Conservation (phyloP, 2,797 vertebrate species). For the Sebastes steindachneri region DNA sequence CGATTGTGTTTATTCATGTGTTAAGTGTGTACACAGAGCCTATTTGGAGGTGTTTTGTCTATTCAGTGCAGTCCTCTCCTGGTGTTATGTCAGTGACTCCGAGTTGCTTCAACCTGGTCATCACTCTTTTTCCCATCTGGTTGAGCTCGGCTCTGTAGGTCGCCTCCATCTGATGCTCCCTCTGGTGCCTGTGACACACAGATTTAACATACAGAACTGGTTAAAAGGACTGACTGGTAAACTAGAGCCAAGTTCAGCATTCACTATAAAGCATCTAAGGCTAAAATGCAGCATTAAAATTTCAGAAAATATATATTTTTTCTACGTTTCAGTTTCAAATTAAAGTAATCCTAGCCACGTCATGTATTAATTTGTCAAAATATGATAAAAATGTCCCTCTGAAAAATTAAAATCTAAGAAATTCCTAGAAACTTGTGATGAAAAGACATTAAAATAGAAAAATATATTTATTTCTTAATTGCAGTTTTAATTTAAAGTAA, state of each 20-base stretch:
- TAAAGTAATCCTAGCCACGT: background rate
- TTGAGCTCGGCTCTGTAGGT: conserved; percentile 29
- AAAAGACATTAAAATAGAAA: background rate
- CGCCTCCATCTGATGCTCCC: conserved; percentile 30
- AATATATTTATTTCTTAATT: background rate
- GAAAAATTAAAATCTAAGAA: background rate
- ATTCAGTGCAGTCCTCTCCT: conserved; percentile 7
- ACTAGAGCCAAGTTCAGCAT: background rate
- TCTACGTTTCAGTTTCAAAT: background rate
- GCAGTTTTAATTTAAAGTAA: background rate
- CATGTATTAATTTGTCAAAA: background rate
- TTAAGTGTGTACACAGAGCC: background rate
- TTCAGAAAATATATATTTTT: background rate
- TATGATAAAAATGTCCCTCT: background rate
- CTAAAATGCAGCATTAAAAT: background rate
- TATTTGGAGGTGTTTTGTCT: background rate
- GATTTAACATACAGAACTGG: background rate
- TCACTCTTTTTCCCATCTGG: conserved; percentile 52
- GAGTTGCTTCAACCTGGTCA: conserved; percentile 38
- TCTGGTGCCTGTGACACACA: conserved; percentile 46
- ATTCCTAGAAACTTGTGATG: background rate
- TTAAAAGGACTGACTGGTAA: background rate
- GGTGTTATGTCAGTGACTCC: background rate
- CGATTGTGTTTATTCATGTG: background rate
- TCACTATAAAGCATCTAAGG: no score